phyloP scores from a whole-genome alignment of 2,888 invertebrate species.

The Ochropacha duplaris region DNA sequence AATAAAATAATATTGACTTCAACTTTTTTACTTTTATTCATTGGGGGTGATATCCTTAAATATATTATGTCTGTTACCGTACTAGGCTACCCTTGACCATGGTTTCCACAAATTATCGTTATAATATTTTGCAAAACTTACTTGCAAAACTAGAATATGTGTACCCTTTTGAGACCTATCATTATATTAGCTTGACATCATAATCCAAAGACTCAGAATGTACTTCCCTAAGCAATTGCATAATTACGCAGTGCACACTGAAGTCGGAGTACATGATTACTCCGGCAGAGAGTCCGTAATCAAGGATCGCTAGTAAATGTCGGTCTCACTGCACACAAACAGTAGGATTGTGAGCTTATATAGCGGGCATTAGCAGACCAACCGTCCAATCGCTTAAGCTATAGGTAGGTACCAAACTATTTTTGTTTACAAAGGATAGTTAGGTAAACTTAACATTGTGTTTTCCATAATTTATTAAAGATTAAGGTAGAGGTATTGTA shows the following conservation, averaged over 20 bases:
- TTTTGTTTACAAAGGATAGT: background rate
- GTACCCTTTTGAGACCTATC: background rate
- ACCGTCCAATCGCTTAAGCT: background rate
- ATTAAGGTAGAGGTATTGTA: too few species aligned
- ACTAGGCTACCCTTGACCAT: too few species aligned
- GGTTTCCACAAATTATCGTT: too few species aligned
- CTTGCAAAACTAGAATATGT: background rate
- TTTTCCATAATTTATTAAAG: background rate
- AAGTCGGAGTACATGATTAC: slow-evolving; percentile 36
- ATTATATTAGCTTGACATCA: background rate
- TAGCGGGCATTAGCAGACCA: background rate
- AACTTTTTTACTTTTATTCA: too few species aligned
- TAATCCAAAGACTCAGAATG: background rate
- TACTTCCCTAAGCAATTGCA: slow-evolving; percentile 25
- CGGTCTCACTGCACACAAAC: slow-evolving; percentile 25
- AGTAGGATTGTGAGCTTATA: slow-evolving; percentile 6
- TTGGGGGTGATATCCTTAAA: too few species aligned
- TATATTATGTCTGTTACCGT: too few species aligned
- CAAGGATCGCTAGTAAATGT: slow-evolving; percentile 34
- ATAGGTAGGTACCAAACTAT: background rate
- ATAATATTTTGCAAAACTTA: background rate
- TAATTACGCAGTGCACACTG: slow-evolving; percentile 33
- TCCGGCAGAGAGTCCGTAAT: slow-evolving; percentile 32
- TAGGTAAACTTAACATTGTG: background rate
- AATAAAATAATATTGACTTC: too few species aligned